These are phyloP conservation scores for Eulemur rubriventer DNA, from an alignment of 2,797 vertebrate species.

Conservation along the genomic window DNA sequence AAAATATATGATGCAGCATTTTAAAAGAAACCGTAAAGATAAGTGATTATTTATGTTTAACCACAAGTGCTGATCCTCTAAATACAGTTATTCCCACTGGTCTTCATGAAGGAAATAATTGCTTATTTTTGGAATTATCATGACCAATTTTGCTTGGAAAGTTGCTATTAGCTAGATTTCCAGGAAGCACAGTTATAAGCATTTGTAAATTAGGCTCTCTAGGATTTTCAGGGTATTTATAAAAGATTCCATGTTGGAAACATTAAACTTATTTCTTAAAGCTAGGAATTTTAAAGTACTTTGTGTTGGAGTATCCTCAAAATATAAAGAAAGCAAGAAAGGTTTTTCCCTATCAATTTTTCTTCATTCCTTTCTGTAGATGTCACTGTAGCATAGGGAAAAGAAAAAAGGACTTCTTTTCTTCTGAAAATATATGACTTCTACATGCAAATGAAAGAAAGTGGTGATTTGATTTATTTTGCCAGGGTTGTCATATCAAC, in stretches of 20 bases:
- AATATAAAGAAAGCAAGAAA: not conserved
- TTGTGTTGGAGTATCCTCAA: not conserved
- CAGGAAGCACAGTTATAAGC: slow-evolving; percentile 40
- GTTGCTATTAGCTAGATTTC: slow-evolving; percentile 66
- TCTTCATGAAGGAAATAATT: slow-evolving; percentile 64
- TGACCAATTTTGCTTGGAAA: slow-evolving; percentile 58
- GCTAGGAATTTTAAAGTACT: not conserved
- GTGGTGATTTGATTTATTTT: slow-evolving; percentile 81
- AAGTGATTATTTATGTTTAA: slow-evolving; percentile 3
- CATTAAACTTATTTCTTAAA: slow-evolving; percentile 39
- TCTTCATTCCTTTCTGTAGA: slow-evolving; percentile 84
- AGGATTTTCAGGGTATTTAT: slow-evolving; percentile 30
- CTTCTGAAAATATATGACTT: slow-evolving; percentile 68
- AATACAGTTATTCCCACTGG: not conserved
- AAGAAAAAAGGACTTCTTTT: slow-evolving; percentile 64
- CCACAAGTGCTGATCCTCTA: slow-evolving; percentile 59
- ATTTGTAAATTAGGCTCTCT: slow-evolving; percentile 55
- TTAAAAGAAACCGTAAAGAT: not conserved
- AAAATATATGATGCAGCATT: not conserved
- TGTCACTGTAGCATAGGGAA: slow-evolving; percentile 85
- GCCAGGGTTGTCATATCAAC: slow-evolving; percentile 87
- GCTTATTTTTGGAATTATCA: slow-evolving; percentile 64
- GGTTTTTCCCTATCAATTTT: not conserved
- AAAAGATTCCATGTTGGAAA: not conserved
- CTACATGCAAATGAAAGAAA: slow-evolving; percentile 73